Conservation (phyloP, 2,113 vertebrate species). For the Melanerpes aurifrons region DNA sequence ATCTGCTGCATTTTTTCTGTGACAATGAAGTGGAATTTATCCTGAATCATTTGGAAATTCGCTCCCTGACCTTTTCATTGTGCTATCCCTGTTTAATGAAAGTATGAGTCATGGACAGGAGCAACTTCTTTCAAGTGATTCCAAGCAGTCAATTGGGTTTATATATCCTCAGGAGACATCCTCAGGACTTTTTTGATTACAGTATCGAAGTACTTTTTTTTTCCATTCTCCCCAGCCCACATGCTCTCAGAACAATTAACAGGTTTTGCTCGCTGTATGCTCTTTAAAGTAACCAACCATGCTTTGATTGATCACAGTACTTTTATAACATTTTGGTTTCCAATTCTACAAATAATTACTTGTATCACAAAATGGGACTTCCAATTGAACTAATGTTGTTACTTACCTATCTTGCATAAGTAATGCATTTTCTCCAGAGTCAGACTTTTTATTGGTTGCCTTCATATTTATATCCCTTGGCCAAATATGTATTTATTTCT, state of each 20-base stretch:
- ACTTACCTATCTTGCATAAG: not conserved
- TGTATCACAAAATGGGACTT: not conserved
- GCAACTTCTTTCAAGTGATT: not conserved
- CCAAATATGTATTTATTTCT: not conserved
- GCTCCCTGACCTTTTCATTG: not conserved
- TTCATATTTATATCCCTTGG: not conserved
- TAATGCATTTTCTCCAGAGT: not conserved
- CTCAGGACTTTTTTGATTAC: not conserved
- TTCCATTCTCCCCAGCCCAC: not conserved
- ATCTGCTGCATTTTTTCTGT: not conserved
- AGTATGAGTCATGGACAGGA: not conserved
- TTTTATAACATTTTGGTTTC: not conserved
- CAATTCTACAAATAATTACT: not conserved
- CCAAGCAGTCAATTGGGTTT: not conserved
- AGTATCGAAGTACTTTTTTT: not conserved
- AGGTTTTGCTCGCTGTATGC: not conserved
- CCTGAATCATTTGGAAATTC: constrained; percentile 16
- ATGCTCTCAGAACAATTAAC: not conserved
- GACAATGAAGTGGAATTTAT: constrained; percentile 7
- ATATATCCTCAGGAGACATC: not conserved
- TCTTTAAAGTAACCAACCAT: not conserved
- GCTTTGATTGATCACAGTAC: not conserved
- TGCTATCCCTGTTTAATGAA: not conserved
- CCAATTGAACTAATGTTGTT: not conserved
- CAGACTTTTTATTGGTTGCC: not conserved